Percentiles rank a stretch among this genome's conserved stretches.
phyloP scores from a whole-genome alignment of 2,113 vertebrate genomes.

The Taurulus bubalis region DNA sequence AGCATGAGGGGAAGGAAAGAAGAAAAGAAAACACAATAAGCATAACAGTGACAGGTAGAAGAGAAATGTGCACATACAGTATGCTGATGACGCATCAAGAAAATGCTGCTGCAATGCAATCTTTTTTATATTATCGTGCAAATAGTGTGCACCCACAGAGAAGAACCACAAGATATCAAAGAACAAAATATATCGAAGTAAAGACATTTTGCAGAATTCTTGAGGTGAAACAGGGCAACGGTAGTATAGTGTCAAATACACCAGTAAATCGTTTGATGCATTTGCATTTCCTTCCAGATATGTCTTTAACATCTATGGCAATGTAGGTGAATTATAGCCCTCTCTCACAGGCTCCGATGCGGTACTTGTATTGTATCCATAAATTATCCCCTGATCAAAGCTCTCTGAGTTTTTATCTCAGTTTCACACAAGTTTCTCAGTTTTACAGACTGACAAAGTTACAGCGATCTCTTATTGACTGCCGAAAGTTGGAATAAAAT shows the following conservation, averaged over 20 bases:
- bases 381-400: slow-evolving; percentile 71
- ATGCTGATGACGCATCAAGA: slow-evolving; percentile 70
- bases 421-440: slow-evolving; percentile 53
- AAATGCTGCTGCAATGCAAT: slow-evolving; percentile 44
- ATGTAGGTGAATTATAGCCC: slow-evolving; percentile 59
- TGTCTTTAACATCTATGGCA: slow-evolving; percentile 54
- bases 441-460: slow-evolving; percentile 60
- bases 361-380: slow-evolving; percentile 55
- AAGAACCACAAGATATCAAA: slow-evolving; percentile 29
- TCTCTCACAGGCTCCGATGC: slow-evolving; percentile 53
- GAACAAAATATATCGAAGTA: neutral
- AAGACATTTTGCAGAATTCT: slow-evolving; percentile 19
- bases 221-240: slow-evolving; percentile 26
- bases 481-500: slow-evolving; percentile 37
- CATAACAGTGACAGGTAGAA: slow-evolving; percentile 91
- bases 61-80: slow-evolving; percentile 89
- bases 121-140: slow-evolving; percentile 46
- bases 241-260: slow-evolving; percentile 17
- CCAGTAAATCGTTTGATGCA: slow-evolving; percentile 57
- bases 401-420: slow-evolving; percentile 45
- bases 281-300: slow-evolving; percentile 63
- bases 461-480: slow-evolving; percentile 30
- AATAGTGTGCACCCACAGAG: slow-evolving; percentile 5
- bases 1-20: slow-evolving; percentile 98
- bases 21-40: slow-evolving; percentile 92